Evolutionary conservation across 2,113 vertebrate genomes (phyloP), one percentile per base, ranked within the genome.

Genomic region (Tachycineta bicolor): DNA sequence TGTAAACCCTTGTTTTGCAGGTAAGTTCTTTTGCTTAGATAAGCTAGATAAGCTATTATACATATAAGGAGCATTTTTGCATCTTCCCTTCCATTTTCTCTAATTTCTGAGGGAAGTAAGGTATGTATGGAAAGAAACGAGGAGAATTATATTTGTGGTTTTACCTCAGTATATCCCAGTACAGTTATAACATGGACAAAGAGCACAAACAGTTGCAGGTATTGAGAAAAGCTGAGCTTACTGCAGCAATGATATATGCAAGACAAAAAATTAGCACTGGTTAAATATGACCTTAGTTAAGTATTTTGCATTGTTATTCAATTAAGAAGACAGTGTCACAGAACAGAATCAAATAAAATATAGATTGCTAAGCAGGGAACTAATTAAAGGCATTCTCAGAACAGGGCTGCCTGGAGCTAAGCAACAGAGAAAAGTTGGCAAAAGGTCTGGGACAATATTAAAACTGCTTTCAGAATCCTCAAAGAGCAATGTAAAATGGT

Each of bases 181-280:
- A 39, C 16, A 69, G 11, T 21, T 39, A 59, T 3, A 69, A 70
- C 14, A 39, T 2, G 6, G 16, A 29, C 15, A 44, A 73, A 89
- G 24, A 49, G 5, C 17, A 81, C 3, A 83, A 87, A 9, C 3
- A 22, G 3, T 31, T 67, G 13, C 14, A 67, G 60, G 10, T 77
- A 53, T 23, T 53, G 53, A 41, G 31, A 77, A 87, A 89, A 79
- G 10, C 17, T 67, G 31, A 78, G 6, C 60, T 87, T 67, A 37
- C 29, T n/a, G 24, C 16, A 78, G 15, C 21, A 75, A 33, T 39
- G 25, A 41, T 13, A 12, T 6, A 46, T 29, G 7, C 7, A 87
- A 0, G 0, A 41, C 22, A 69, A 59, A 80, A 83, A 34, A 6
- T 5, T 28, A 85, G 1, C 39, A 29, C 16, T 37, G 60, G 41